Evolutionary conservation across 2,797 vertebrate species (phyloP), one percentile per base, ranked within the genome.

Genomic region (Uromys caudimaculatus): DNA sequence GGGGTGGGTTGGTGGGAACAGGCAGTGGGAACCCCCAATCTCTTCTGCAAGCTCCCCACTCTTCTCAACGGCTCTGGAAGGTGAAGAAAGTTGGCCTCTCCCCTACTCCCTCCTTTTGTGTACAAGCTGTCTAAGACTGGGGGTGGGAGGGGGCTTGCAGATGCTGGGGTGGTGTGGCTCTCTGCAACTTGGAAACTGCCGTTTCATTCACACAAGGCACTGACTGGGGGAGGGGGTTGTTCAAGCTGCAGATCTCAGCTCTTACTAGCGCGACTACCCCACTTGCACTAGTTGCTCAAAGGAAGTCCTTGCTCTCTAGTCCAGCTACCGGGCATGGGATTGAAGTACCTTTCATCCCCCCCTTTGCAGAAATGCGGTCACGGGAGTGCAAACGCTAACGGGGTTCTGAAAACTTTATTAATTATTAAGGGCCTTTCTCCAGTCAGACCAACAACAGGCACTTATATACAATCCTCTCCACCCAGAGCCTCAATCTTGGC

Each of bases 71-170:
- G 83, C 96, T 98, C 97, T 95, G 64, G 96, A 97, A 98, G 98
- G 96, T 96, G 96, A 90, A 98, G 98, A 98, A 98, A 98, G 98
- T 98, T 98, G 79, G 95, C 78, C 73, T 90, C 97, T 62, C 32
- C 35, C 97, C 97, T 97, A 97, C 96, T 95, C 97, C 96, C 97
- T 97, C 97, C 98, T 98, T 98, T 98, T 98, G 98, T 98, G 98
- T 98, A 98, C 98, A 97, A 88, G 97, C 97, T 90, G 94, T 96
- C 97, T 96, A 82, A 96, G 86, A 89, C 95, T 90, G 96, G 94
- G 95, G 94, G 95, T 95, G 93, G 95, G 97, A 95, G 93, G 97
- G 97, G 97, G 97, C 98, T 96, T 93, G 98, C 95, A 97, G 97
- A 98, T 94, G 83, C 95, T 95, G 94, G 95, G 97, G 91, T 85